Percentiles rank a stretch among this genome's conserved stretches.
phyloP scores from a whole-genome alignment of 2,888 invertebrate species.

The Lasioglossum figueresi region DNA sequence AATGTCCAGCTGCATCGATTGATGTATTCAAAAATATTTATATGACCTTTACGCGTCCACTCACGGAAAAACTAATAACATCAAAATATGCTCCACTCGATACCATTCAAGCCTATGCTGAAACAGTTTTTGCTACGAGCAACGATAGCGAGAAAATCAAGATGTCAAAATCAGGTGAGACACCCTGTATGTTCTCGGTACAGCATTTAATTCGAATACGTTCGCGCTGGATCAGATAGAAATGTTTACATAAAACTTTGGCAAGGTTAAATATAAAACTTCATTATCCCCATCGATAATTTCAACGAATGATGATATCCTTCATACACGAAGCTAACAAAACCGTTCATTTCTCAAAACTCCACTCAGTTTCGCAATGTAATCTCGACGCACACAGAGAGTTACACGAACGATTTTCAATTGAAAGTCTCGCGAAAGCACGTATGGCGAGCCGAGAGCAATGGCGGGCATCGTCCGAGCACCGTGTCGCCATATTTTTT shows the following conservation, averaged over 20 bases:
- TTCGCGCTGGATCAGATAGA: neutral
- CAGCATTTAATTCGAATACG: neutral
- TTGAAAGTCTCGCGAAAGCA: neutral
- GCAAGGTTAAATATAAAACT: neutral
- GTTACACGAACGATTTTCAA: neutral
- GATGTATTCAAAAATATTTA: no score
- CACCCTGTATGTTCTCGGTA: neutral
- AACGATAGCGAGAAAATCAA: no score
- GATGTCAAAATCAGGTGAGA: no score
- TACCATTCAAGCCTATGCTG: no score
- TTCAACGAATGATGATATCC: neutral
- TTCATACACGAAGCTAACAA: neutral
- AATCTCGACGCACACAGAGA: neutral
- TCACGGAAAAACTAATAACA: no score
- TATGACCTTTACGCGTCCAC: no score
- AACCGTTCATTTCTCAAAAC: neutral
- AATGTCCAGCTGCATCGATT: no score
- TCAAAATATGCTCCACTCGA: no score
- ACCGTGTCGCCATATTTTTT: constrained; percentile 2
- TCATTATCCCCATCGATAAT: neutral
- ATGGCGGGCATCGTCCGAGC: neutral
- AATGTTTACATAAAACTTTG: neutral
- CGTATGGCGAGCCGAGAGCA: neutral
- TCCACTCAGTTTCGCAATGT: neutral
- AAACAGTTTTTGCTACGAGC: no score